Evolutionary conservation across 30 jellyfish, hydroid and myxozoan genomes (phyloP).

Genomic region (Mastigias papua): DNA sequence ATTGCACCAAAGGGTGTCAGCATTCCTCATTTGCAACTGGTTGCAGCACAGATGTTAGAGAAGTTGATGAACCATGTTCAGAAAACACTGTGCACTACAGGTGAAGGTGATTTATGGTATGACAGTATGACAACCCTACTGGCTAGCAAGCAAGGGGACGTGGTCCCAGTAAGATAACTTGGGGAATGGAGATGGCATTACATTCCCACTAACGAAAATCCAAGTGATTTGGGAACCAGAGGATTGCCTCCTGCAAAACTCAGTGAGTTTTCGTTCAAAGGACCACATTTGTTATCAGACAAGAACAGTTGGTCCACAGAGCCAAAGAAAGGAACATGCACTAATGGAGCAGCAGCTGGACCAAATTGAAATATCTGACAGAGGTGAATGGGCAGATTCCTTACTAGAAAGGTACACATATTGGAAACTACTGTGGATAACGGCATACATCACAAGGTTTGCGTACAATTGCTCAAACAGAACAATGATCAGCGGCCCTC

Average conservation of each 20-base stretch:
- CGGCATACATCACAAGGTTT: not conserved
- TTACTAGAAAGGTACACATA: constrained; percentile 28
- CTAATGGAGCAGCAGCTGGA: constrained; percentile 20
- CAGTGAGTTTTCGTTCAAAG: constrained; percentile 30
- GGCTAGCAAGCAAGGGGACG: constrained; percentile 72
- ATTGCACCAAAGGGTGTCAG: constrained; percentile 32
- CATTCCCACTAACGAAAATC: constrained; percentile 61
- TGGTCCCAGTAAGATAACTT: constrained; percentile 35
- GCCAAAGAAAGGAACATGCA: constrained; percentile 27
- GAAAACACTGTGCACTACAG: constrained; percentile 3
- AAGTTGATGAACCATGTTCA: constrained; percentile 52
- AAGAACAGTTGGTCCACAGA: constrained; percentile 21
- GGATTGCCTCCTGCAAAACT: constrained; percentile 56
- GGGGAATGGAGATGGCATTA: constrained; percentile 54
- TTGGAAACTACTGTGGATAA: constrained; percentile 17
- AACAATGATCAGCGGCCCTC: constrained; percentile 31
- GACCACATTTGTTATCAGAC: constrained; percentile 50
- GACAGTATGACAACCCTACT: constrained; percentile 63
- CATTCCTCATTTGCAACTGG: constrained; percentile 41
- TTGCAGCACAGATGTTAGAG: constrained; percentile 61
- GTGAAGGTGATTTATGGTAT: constrained; percentile 39
- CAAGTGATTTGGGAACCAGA: constrained; percentile 68
- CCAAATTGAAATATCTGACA: constrained; percentile 56
- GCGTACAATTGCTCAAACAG: constrained; percentile 21
- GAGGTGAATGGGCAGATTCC: constrained; percentile 28